Evolutionary conservation across 1,140 invertebrate species (phyloP), one percentile per base, ranked within the genome.

Genomic region (Cherax destructor): DNA sequence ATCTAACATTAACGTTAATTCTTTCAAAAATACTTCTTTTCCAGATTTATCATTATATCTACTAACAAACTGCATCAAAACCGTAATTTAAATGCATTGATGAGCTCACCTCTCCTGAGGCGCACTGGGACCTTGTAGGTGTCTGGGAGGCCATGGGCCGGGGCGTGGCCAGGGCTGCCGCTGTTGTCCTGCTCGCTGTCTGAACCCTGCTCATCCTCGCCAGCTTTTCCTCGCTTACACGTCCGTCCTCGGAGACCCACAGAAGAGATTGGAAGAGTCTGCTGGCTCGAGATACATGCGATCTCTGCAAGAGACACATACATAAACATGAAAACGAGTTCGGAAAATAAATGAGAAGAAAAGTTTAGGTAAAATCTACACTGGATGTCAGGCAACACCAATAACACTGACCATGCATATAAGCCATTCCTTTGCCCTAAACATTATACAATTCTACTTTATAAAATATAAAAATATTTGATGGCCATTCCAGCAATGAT

Each of bases 281-380:
- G 94, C 83, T 94, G 94, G 88, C 94, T 94, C 52, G 94, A 94
- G 86, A 94, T 94, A 93, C 94, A 94, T 7, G 94, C 93, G 77
- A 94, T 94, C 93, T 94, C 94, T 94, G 93, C 50, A 91, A 52
- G 41, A 74, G 50, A 24, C 9, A 80, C 56, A 3, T 59, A 41
- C 16, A 59, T 59, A 1, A 16, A 1, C 16, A 59, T 3, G 49
- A 0, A 13, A 41, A 50, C n/a, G 21, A 9, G n/a, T 85, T 78
- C n/a, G 30, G 30, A 47, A 78, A 9, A 78, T 47, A 30, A 9
- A 78, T 78, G 76, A 47, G 6, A 47, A 21, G 30, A 50, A 7
- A 7, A 1, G 76, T 41, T 16, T 59, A 9, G 16, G 3, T n/a
- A 74, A 30, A 74, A 24, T 74, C 69, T 74, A 30, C 69, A 69